Conservation (phyloP, 1,140 invertebrate species). For the Trachymyrmex cornetzi region DNA sequence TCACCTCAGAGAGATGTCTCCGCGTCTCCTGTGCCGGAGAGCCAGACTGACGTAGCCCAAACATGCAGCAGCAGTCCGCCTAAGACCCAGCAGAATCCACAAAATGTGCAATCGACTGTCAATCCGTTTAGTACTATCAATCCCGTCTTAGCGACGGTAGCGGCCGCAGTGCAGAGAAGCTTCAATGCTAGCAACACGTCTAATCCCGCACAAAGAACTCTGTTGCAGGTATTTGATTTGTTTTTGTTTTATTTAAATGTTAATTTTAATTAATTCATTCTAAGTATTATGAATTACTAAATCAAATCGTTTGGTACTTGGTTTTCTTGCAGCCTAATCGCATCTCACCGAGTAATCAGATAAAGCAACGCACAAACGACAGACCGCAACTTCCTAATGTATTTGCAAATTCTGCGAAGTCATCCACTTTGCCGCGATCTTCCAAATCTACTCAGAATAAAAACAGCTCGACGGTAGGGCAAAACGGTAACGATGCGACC, state of each 20-base stretch:
- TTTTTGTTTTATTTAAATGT: no score
- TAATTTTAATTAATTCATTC: no score
- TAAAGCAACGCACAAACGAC: slow-evolving; percentile 81
- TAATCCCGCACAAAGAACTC: slow-evolving; percentile 79
- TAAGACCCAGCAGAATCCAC: slow-evolving; percentile 77
- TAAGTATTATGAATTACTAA: no score
- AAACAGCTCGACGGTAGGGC: slow-evolving; percentile 78
- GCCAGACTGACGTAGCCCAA: slow-evolving; percentile 72
- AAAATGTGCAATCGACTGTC: slow-evolving; percentile 69
- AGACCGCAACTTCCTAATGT: slow-evolving; percentile 81
- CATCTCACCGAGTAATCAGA: slow-evolving; percentile 84
- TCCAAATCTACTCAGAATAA: slow-evolving; percentile 77
- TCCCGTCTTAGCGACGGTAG: slow-evolving; percentile 85
- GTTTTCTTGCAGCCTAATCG: slow-evolving; percentile 80
- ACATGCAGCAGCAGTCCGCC: slow-evolving; percentile 74
- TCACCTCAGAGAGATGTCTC: slow-evolving; percentile 79
- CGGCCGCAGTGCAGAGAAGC: slow-evolving; percentile 85
- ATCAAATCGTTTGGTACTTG: no score
- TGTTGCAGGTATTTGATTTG: slow-evolving; percentile 76
- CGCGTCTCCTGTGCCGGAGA: slow-evolving; percentile 68
- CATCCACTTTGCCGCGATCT: slow-evolving; percentile 54
- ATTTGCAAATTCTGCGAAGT: slow-evolving; percentile 82
- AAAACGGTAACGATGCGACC: slow-evolving; percentile 85
- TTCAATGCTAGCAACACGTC: slow-evolving; percentile 78
- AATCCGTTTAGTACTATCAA: slow-evolving; percentile 83